Percentiles rank a stretch among this genome's conserved stretches.
phyloP scores from a whole-genome alignment of 2,797 vertebrate genomes.

The Chaetodon trifasciatus region DNA sequence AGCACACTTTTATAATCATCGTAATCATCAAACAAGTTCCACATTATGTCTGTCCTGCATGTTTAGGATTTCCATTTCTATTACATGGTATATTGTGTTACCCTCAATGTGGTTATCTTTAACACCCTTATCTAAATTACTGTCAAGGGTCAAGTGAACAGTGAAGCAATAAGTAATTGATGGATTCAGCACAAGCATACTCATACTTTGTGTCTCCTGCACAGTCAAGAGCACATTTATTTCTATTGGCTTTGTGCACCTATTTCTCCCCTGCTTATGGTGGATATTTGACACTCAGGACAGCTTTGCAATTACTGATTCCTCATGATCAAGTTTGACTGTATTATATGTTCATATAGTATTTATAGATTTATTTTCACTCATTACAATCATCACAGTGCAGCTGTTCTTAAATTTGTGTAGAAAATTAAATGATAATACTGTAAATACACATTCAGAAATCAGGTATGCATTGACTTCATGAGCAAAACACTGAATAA shows the following conservation, averaged over 20 bases:
- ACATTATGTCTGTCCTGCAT: neutral
- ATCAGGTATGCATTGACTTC: neutral
- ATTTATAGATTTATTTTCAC: slow-evolving; percentile 27
- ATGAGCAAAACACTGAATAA: slow-evolving; percentile 5
- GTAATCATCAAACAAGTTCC: neutral
- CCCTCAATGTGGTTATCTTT: neutral
- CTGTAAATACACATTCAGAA: neutral
- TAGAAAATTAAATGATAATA: slow-evolving; percentile 3
- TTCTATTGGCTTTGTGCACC: neutral
- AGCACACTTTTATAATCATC: neutral
- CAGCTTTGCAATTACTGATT: neutral
- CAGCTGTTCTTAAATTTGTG: slow-evolving; percentile 20
- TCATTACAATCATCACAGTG: slow-evolving; percentile 11
- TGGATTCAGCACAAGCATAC: neutral
- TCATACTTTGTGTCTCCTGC: slow-evolving; percentile 14
- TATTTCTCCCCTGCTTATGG: neutral
- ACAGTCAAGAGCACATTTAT: neutral
- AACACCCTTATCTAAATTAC: slow-evolving; percentile 28
- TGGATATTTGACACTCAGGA: slow-evolving; percentile 13
- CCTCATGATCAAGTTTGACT: slow-evolving; percentile 17
- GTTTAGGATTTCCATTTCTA: neutral
- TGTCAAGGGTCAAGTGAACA: slow-evolving; percentile 17
- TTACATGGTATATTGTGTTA: neutral
- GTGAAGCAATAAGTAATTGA: slow-evolving; percentile 1
- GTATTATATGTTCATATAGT: slow-evolving; percentile 17